Evolutionary conservation across 2,797 vertebrate species (phyloP), one percentile per base, ranked within the genome.

Genomic region (Arrhamphus sclerolepis): DNA sequence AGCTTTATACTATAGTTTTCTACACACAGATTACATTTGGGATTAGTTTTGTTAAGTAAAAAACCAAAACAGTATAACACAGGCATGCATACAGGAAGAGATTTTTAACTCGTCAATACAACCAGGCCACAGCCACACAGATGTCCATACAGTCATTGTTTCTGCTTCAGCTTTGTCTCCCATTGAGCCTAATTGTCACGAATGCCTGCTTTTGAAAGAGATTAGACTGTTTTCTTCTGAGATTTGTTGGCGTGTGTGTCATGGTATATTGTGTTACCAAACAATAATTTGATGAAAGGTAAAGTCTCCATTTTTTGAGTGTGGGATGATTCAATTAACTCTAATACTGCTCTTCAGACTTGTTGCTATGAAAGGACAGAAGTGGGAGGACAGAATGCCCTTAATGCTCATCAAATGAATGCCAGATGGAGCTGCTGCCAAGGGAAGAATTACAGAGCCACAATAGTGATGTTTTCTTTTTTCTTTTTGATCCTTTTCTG

Each of bases 281-380:
- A 63, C 59, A 55, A 66, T 66, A 47, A 79, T 77, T 71, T 53
- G 65, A 79, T 81, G 62, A 77, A 80, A 72, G 42, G 22, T 22
- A 66, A 73, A 75, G 41, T 70, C 47, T 67, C 28, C 10, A 13
- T 72, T 72, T 81, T 78, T 40, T 50, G n/a, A 61, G 43, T 59
- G 50, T 67, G 46, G 9, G 10, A 47, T 84, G 68, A 82, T 86
- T 83, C 44, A 82, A 88, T 87, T 76, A 75, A 61, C 56, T 56
- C 60, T 64, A 52, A 72, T 77, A 41, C 57, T 50, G 64, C 69
- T 74, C 61, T 53, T 69, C 31, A 73, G 71, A 81, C 78, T 74
- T 80, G 84, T 87, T 87, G 79, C 86, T 55, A 62, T 77, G 78
- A 80, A 82, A 83, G 81, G 63, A 85, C 55, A 72, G 58, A 63